Evolutionary conservation across 2,113 vertebrate species (phyloP).

Genomic region (Ageneiosus marmoratus): DNA sequence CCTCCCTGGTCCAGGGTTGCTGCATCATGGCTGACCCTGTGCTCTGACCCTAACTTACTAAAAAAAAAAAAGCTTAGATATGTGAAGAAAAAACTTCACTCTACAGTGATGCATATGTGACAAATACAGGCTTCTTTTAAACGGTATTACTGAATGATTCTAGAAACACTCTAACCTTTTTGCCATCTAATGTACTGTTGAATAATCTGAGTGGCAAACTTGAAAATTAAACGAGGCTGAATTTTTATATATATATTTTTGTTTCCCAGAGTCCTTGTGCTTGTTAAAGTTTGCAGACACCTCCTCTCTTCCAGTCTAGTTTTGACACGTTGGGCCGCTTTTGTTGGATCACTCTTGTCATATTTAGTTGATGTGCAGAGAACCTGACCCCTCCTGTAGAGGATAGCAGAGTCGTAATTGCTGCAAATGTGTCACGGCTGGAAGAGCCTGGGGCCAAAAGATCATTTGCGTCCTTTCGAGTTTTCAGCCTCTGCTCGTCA

Average conservation of each 20-base stretch:
- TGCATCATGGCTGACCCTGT: no score
- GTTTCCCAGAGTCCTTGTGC: constrained; percentile 37
- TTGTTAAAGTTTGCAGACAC: constrained; percentile 38
- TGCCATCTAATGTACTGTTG: not conserved
- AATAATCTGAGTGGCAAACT: constrained; percentile 6
- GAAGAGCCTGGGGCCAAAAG: constrained; percentile 60
- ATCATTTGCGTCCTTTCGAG: constrained; percentile 66
- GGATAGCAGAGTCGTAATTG: constrained; percentile 67
- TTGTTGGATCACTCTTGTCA: constrained; percentile 53
- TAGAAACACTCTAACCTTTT: not conserved
- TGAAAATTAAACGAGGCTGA: constrained; percentile 26
- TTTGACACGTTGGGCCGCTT: constrained; percentile 63
- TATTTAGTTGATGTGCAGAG: constrained; percentile 55
- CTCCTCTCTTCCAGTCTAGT: constrained; percentile 53
- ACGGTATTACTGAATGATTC: not conserved
- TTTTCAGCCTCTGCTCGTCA: constrained; percentile 50
- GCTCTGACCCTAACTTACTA: no score
- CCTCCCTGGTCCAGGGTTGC: no score
- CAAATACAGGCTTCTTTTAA: no score
- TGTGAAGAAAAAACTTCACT: no score
- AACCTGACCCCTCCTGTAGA: constrained; percentile 66
- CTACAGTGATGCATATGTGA: no score
- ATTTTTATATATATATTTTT: not conserved
- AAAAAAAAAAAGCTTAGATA: no score
- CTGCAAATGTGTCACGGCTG: constrained; percentile 66